Conservation (phyloP, 1,140 invertebrate genomes). For the Zaprionus inermis region DNA sequence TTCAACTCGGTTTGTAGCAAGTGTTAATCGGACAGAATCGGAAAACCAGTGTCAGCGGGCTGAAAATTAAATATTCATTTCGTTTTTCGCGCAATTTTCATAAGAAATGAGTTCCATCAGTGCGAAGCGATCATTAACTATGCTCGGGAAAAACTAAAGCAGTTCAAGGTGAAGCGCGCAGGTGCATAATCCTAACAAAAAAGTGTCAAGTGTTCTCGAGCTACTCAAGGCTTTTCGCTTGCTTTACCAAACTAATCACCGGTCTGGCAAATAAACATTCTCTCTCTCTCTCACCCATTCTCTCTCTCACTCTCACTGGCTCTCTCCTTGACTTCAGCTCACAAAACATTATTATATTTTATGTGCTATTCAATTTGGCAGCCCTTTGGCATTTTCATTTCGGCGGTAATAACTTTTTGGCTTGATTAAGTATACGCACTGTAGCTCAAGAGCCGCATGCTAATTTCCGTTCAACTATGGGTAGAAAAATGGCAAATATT, state of each 20-base stretch:
- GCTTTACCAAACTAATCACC: conserved; percentile 20
- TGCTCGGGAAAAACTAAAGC: conserved; percentile 1
- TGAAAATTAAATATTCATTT: conserved; percentile 64
- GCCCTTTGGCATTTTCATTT: conserved; percentile 19
- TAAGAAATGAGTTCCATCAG: conserved; percentile 43
- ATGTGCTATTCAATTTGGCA: conserved; percentile 64
- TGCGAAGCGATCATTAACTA: conserved; percentile 42
- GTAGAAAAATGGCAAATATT: not conserved
- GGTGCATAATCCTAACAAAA: conserved; percentile 21
- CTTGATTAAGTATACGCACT: conserved; percentile 10
- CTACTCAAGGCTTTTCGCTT: not conserved
- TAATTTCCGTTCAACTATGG: not conserved
- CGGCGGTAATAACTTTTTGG: conserved; percentile 13
- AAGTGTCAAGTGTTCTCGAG: conserved; percentile 29
- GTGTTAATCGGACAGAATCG: conserved; percentile 18
- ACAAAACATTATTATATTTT: conserved; percentile 54
- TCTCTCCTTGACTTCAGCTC: not conserved
- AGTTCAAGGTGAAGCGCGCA: conserved; percentile 23
- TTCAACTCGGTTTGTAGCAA: not conserved
- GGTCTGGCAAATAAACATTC: conserved; percentile 5
- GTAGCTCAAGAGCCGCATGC: not conserved
- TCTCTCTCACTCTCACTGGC: not conserved
- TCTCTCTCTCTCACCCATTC: not conserved
- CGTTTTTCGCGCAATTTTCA: conserved; percentile 54
- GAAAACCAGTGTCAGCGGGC: conserved; percentile 15